These are phyloP conservation scores for Agrotis ipsilon DNA, from an alignment of 2,888 invertebrate genomes.

Conservation along the genomic window DNA sequence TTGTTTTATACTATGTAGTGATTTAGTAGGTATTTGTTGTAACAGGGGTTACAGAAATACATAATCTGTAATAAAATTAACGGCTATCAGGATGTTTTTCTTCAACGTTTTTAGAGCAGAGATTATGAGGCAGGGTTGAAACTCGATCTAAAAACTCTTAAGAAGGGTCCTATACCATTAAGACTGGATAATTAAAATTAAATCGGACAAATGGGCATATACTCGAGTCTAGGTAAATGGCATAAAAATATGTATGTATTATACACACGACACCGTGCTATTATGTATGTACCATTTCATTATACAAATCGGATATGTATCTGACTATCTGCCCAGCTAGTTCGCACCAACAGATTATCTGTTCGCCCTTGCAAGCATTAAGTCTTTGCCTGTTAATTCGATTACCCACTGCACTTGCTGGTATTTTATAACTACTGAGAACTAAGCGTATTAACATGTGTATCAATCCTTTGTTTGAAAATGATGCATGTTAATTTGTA, in stretches of 20 bases:
- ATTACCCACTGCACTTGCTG: slow-evolving; percentile 38
- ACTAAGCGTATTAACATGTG: slow-evolving; percentile 46
- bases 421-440: slow-evolving; percentile 35
- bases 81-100: no score
- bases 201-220: neutral
- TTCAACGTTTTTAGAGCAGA: no score
- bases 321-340: slow-evolving; percentile 8
- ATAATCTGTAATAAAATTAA: no score
- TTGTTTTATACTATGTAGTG: no score
- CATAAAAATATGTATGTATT: neutral
- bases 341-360: slow-evolving; percentile 46
- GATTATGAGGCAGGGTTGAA: no score
- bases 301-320: slow-evolving; percentile 43
- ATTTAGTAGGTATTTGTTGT: no score
- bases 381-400: slow-evolving; percentile 40
- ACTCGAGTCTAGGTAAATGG: no score
- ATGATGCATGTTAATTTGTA: neutral
- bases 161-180: no score
- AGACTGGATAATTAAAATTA: no score
- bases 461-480: slow-evolving; percentile 27
- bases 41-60: no score
- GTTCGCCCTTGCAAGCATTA: slow-evolving; percentile 41
- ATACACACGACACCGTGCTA: neutral
- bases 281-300: slow-evolving; percentile 12
- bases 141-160: no score